Percentiles rank a stretch among this genome's conserved stretches.
phyloP scores from a whole-genome alignment of 30 jellyfish, hydroid and myxozoan species.

The Hydra vulgaris region DNA sequence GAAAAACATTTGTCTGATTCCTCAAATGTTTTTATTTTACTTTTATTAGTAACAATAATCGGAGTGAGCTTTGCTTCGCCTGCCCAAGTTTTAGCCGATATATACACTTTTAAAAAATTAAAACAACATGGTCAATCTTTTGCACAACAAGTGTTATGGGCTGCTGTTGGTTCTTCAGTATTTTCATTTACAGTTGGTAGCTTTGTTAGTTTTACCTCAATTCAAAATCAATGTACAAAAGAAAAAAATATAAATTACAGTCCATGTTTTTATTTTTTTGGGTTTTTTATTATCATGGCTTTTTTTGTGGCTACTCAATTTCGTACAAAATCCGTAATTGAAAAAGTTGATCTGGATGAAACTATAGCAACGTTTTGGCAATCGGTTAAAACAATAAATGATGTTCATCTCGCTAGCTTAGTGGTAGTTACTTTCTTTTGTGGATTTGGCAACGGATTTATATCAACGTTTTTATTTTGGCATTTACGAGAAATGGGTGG shows the following conservation, averaged over 20 bases:
- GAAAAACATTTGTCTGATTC: conserved; percentile 78
- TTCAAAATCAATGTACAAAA: conserved; percentile 52
- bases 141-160: conserved; percentile 90
- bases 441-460: conserved; percentile 92
- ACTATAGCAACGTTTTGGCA: conserved; percentile 42
- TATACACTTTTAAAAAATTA: conserved; percentile 67
- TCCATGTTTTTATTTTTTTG: conserved; percentile 68
- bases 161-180: conserved; percentile 64
- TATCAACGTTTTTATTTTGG: conserved; percentile 83
- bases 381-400: conserved; percentile 68
- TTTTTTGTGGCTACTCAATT: conserved; percentile 59
- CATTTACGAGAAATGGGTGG: conserved; percentile 96
- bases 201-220: conserved; percentile 46
- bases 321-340: conserved; percentile 27
- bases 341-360: conserved; percentile 23
- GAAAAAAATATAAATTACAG: conserved; percentile 48
- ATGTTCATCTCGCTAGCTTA: conserved; percentile 51
- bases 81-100: conserved; percentile 63
- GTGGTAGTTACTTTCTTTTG: conserved; percentile 74
- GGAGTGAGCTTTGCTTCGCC: conserved; percentile 88
- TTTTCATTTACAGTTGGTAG: conserved; percentile 63
- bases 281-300: conserved; percentile 54
- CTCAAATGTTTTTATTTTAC: conserved; percentile 32
- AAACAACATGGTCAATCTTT: conserved; percentile 39
- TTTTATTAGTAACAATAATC: conserved; percentile 54